These are phyloP conservation scores for Stegana nigrithorax DNA, from an alignment of 2,888 invertebrate species.

Conservation along the genomic window DNA sequence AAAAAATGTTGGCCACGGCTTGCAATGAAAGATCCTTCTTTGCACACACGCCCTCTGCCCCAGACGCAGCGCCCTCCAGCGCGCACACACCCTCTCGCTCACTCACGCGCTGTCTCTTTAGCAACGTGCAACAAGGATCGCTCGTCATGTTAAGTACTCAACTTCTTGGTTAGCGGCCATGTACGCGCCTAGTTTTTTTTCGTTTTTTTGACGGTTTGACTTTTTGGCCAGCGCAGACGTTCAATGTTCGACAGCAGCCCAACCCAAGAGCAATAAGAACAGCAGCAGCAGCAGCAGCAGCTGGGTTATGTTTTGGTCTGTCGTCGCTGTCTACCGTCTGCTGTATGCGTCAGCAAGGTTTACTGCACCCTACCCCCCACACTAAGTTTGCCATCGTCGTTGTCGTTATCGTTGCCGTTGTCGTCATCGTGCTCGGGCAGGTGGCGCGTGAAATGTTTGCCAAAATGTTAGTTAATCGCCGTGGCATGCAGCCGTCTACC, in stretches of 20 bases:
- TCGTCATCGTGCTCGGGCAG: too few species aligned
- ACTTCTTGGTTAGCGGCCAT: conserved; percentile 1
- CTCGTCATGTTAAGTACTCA: conserved; percentile 20
- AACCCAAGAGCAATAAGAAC: too few species aligned
- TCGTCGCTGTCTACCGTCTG: neutral
- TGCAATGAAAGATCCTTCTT: neutral
- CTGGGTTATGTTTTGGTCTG: neutral
- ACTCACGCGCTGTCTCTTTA: conserved; percentile 20
- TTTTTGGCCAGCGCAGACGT: too few species aligned
- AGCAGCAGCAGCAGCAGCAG: neutral
- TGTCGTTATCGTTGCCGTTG: neutral
- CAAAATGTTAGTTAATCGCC: conserved; percentile 21
- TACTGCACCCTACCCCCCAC: neutral
- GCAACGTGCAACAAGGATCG: conserved; percentile 14
- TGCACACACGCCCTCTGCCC: neutral
- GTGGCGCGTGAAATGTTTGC: conserved; percentile 28
- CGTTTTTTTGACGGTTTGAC: too few species aligned
- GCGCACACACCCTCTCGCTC: neutral
- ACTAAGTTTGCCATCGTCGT: neutral
- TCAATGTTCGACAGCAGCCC: too few species aligned
- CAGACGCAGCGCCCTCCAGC: neutral
- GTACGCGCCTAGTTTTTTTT: too few species aligned
- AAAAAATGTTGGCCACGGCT: conserved; percentile 41
- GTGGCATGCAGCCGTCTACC: conserved; percentile 1
- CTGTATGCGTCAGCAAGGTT: neutral